Evolutionary conservation across 2,113 vertebrate genomes (phyloP), one percentile per base, ranked within the genome.

Genomic region (Vulpes ferrilata): DNA sequence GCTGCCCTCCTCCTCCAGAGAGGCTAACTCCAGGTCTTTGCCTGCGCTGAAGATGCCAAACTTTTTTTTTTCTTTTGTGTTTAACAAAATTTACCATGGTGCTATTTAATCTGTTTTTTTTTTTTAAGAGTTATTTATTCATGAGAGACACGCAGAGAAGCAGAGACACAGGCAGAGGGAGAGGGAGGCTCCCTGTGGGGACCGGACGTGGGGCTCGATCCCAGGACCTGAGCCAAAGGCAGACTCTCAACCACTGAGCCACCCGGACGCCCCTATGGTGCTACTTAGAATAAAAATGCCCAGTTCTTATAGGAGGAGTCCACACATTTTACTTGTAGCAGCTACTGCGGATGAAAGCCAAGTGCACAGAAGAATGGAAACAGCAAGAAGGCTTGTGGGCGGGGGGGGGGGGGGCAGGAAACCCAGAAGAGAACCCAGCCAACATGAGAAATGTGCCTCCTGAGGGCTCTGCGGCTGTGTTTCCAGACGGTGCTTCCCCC

Each of bases 261-360:
- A 43, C 43, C 43, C 43, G 7, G 43, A 43, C 43, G 43, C 43
- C 43, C 7, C 43, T 69, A 35, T 19, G 32, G 67, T 69, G 16
- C 32, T 69, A 35, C 9, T 69, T 69, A n/a, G 32, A 69, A 69
- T 67, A 35, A 65, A 82, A 74, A 19, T 62, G 65, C 35, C 65
- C 60, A 25, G 27, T 19, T 76, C 79, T 27, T 27, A 3, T 0
- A 62, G 48, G 57, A 64, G 48, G 67, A 55, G 48, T 7, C 27
- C 3, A 32, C 65, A 20, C 0, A 0, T 53, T 30, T 55, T 59
- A 35, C 55, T 11, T 7, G 19, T 0, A 43, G 11, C 0, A 1
- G 62, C 55, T 64, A 32, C 79, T 30, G 19, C 22, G 27, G 60
- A 16, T 0, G 51, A n/a, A 81, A 92, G 60, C 48, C 11, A 48